Percentiles rank a stretch among this genome's conserved stretches.
Conservation (phyloP, 23 tunicate species). For the Clavelina lepadiformis region DNA sequence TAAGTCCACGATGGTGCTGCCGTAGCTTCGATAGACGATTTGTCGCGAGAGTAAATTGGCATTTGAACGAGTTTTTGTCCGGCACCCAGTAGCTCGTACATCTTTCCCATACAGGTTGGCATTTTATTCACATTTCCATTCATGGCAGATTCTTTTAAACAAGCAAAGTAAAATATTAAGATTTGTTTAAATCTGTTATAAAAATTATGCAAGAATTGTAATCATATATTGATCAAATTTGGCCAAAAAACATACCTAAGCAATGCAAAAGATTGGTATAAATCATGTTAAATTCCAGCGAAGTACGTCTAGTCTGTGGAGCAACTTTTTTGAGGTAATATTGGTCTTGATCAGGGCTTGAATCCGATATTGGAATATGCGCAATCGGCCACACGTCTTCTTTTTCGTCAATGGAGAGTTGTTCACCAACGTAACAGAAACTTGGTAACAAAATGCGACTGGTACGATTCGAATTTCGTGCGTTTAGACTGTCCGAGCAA, state of each 20-base stretch:
- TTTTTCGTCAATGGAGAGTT: background rate
- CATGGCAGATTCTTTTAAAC: constrained; percentile 26
- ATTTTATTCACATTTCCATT: constrained; percentile 29
- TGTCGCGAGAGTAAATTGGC: constrained; percentile 17
- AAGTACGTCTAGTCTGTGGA: too few species aligned
- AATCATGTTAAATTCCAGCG: background rate
- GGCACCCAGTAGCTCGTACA: constrained; percentile 38
- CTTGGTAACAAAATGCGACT: too few species aligned
- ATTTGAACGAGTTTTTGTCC: constrained; percentile 42
- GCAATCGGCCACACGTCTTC: constrained; percentile 3
- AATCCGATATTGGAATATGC: too few species aligned
- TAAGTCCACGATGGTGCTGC: constrained; percentile 41
- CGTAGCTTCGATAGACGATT: background rate
- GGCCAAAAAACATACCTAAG: constrained; percentile 15
- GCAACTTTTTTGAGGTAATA: too few species aligned
- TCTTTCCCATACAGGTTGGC: constrained; percentile 55
- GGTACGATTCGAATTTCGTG: too few species aligned
- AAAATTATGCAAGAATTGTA: too few species aligned
- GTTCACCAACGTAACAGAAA: constrained; percentile 8
- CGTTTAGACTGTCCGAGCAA: too few species aligned
- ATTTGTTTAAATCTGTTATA: too few species aligned
- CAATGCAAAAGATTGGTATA: constrained; percentile 16
- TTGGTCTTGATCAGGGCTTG: too few species aligned
- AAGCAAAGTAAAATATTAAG: too few species aligned
- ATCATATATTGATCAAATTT: too few species aligned